A percentile compares a stretch with the other conserved stretches of the same genome.
These are phyloP conservation scores for Dendrocincla fuliginosa DNA, from an alignment of 2,797 vertebrate genomes.

Conservation along the genomic window DNA sequence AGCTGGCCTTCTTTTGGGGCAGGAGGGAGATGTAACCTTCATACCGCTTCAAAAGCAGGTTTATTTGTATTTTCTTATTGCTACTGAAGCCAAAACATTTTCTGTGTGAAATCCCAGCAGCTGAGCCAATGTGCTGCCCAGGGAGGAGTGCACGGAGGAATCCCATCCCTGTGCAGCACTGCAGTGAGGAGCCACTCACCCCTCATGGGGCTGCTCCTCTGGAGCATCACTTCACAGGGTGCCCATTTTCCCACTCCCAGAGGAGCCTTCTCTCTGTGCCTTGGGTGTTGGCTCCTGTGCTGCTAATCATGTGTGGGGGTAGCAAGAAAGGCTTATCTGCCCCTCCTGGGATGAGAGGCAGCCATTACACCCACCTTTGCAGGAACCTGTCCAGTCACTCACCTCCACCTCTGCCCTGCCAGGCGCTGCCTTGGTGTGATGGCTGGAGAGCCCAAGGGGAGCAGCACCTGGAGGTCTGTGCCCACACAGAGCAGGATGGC, in stretches of 20 bases:
- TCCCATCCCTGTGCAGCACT: neutral
- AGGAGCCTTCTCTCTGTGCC: neutral
- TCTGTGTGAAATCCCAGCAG: neutral
- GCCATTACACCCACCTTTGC: neutral
- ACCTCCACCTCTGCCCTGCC: neutral
- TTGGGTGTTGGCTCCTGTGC: neutral
- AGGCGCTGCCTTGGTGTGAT: rapidly evolving
- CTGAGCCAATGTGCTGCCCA: neutral
- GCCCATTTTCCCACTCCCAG: neutral
- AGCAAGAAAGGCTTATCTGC: neutral
- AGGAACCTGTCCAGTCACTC: neutral
- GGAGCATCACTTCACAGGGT: neutral
- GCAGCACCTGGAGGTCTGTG: neutral
- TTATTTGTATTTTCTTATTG: neutral
- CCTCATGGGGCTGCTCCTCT: neutral
- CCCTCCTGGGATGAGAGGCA: neutral
- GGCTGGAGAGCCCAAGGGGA: neutral
- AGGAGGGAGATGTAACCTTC: neutral
- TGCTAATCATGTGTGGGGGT: neutral
- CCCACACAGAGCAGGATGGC: neutral
- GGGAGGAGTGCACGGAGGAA: neutral
- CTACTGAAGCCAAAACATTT: neutral
- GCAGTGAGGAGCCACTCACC: neutral
- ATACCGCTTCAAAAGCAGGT: neutral
- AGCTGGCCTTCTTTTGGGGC: neutral